Percentiles rank a stretch among this genome's conserved stretches.
Conservation (phyloP, 1,140 invertebrate genomes). For the Nilaparvata lugens region DNA sequence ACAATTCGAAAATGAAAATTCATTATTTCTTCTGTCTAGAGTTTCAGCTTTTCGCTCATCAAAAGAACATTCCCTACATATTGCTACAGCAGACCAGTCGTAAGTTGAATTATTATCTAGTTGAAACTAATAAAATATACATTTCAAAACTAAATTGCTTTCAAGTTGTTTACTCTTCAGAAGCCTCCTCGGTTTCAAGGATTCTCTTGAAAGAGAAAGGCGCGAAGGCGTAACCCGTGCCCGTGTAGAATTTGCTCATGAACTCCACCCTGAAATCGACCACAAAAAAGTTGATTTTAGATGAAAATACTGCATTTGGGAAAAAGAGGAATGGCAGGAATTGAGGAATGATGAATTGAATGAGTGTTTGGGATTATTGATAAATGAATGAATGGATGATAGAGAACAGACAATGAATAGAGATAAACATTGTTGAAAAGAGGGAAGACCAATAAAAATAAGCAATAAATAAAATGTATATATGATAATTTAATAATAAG, state of each 20-base stretch:
- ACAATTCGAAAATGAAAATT: no score
- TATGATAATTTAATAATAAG: no score
- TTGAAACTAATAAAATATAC: neutral
- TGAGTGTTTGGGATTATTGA: no score
- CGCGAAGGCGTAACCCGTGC: conserved; percentile 78
- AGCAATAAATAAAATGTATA: no score
- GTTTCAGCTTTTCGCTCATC: no score
- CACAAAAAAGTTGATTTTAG: conserved; percentile 24
- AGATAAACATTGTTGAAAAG: no score
- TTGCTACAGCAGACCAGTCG: neutral
- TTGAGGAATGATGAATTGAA: neutral
- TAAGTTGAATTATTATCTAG: neutral
- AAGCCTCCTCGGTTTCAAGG: conserved; percentile 48
- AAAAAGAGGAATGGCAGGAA: neutral
- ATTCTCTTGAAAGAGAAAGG: conserved; percentile 90
- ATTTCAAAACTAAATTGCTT: neutral
- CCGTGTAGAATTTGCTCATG: conserved; percentile 91
- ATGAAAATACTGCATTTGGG: neutral
- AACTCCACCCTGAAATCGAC: conserved; percentile 53
- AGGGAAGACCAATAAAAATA: no score
- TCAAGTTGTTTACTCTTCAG: conserved; percentile 16
- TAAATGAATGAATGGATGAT: no score
- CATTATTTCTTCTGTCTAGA: no score
- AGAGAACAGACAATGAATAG: no score
- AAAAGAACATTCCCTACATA: no score